Evolutionary conservation across 2,888 invertebrate genomes (phyloP).

Genomic region (Ferrisia virgata): DNA sequence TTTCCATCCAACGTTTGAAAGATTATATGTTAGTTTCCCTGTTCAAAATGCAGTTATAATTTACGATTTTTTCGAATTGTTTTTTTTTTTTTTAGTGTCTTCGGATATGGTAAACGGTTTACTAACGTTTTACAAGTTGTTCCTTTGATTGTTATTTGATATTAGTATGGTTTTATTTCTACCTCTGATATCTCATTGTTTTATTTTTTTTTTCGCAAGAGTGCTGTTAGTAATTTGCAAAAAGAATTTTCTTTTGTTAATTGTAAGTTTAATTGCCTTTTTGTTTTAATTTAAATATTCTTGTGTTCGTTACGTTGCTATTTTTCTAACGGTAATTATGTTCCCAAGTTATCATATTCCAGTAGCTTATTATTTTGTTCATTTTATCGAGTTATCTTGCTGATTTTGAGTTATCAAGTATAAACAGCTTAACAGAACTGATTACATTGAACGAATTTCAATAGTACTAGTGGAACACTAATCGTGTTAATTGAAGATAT

Average conservation of each 20-base stretch:
- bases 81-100: neutral
- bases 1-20: neutral
- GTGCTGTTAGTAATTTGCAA: neutral
- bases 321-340: slow-evolving; percentile 4
- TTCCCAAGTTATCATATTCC: slow-evolving; percentile 27
- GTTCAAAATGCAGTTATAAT: neutral
- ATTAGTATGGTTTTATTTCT: slow-evolving; percentile 14
- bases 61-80: neutral
- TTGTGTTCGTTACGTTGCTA: slow-evolving; percentile 27
- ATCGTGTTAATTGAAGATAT: neutral
- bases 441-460: neutral
- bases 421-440: neutral
- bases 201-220: neutral
- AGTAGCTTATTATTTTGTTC: neutral
- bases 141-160: slow-evolving; percentile 27
- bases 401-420: neutral
- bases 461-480: neutral
- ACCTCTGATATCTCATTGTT: slow-evolving; percentile 24
- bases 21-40: neutral
- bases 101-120: neutral
- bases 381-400: neutral
- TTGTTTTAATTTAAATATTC: slow-evolving; percentile 4
- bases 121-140: slow-evolving; percentile 6
- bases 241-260: slow-evolving; percentile 5
- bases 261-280: slow-evolving; percentile 1